Evolutionary conservation across 2,888 invertebrate species (phyloP), one percentile per base, ranked within the genome.

Genomic region (Volucella inflata): DNA sequence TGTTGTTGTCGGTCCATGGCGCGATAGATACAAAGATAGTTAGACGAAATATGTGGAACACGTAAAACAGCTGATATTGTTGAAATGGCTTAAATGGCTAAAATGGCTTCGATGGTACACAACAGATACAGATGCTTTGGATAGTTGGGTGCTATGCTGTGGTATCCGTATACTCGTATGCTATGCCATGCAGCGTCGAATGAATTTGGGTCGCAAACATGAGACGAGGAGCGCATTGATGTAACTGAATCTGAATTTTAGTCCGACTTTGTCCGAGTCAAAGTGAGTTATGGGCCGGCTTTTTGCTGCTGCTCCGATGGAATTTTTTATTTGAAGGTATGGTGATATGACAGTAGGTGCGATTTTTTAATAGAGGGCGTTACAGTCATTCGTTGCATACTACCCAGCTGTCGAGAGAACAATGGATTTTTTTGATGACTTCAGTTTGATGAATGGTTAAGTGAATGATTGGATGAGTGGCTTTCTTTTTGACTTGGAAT

Each of bases 121-220:
- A 60, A 57, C 16, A 40, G 57, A 38, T 40, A 21, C 21, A 46
- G 40, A 59, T 76, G 67, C 48, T 53, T 62, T 62, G 55, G 60
- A 67, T 62, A 59, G 38, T 38, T 67, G 57, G 48, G 50, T 81
- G 81, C 70, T 30, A 30, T 30, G 30, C 30, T 30, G 30, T 30
- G 30, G 6, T 30, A 30, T 30, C 30, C 30, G 6, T 30, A 30
- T 30, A n/a, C n/a, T n/a, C n/a, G n/a, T n/a, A 30, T 30, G 30
- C 30, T 30, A 0, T 30, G 6, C 30, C 6, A 30, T 30, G 30
- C 30, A 68, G 77, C 74, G 74, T 83, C 78, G 67, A 59, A 11
- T 38, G 51, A 83, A 83, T 79, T 83, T 83, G 68, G 83, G 83
- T 83, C 83, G 79, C 79, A 46, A 72, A 50, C 71, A 67, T 40